Evolutionary conservation across 2,113 vertebrate species (phyloP).

Genomic region (Chloroceryle aenea): DNA sequence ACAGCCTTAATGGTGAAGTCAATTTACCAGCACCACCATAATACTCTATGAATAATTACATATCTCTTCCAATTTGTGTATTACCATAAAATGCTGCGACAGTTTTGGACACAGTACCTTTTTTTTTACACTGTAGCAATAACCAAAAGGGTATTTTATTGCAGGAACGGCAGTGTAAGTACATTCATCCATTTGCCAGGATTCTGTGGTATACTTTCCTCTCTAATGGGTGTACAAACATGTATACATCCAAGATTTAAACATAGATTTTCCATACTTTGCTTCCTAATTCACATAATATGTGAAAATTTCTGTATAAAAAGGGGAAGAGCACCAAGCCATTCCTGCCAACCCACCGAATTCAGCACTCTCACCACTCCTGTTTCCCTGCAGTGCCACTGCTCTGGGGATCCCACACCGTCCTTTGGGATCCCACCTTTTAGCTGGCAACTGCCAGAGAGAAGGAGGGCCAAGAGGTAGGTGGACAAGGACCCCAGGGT

Average conservation of each 20-base stretch:
- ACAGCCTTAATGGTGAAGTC: not conserved
- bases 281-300: conserved; percentile 40
- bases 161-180: not conserved
- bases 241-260: conserved; percentile 5
- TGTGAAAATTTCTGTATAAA: not conserved
- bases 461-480: not conserved
- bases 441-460: not conserved
- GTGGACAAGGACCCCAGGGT: not conserved
- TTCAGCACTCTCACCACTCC: not conserved
- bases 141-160: conserved; percentile 7
- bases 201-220: not conserved
- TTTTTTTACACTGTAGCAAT: not conserved
- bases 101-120: not conserved
- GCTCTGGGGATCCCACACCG: not conserved
- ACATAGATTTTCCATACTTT: conserved; percentile 19
- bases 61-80: conserved; percentile 20
- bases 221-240: conserved; percentile 23
- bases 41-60: conserved; percentile 20
- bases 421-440: not conserved
- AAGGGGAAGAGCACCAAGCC: not conserved
- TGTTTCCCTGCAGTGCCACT: not conserved
- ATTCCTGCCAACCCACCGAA: not conserved
- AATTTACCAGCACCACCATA: not conserved
- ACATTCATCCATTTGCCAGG: not conserved
- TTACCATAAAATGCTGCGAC: conserved; percentile 10